These are phyloP conservation scores for Cephalopachus bancanus DNA, from an alignment of 2,797 vertebrate genomes.

Conservation along the genomic window DNA sequence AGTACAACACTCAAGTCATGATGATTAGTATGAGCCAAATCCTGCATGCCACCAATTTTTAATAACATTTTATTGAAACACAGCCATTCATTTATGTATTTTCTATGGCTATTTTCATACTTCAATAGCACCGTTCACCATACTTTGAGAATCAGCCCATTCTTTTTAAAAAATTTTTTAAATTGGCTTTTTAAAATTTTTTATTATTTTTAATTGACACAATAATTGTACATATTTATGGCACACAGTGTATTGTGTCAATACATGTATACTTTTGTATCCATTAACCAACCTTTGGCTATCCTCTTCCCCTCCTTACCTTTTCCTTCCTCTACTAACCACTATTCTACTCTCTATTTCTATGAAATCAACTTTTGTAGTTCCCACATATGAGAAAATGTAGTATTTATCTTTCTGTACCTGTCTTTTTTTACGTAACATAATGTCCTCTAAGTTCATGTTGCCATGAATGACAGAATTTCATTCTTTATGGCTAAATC, in stretches of 20 bases:
- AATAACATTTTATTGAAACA: neutral
- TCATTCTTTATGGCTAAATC: neutral
- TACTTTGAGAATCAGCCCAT: neutral
- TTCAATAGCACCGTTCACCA: neutral
- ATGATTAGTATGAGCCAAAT: conserved; percentile 20
- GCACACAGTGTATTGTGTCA: neutral
- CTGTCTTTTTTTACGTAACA: neutral
- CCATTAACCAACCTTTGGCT: neutral
- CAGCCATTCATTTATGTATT: neutral
- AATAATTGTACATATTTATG: neutral
- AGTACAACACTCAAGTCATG: neutral
- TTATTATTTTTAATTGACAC: neutral
- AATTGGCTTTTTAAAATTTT: neutral
- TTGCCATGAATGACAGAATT: neutral
- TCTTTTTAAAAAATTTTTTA: neutral
- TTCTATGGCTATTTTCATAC: neutral
- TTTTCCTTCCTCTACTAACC: neutral
- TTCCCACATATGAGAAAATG: too few relatives aligned
- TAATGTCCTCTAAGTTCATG: neutral
- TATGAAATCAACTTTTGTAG: neutral
- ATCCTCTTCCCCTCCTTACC: neutral
- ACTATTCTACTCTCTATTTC: neutral
- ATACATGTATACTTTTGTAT: neutral
- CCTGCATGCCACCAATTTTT: neutral
- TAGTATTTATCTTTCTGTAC: neutral